Evolutionary conservation across 2,888 invertebrate species (phyloP), one percentile per base, ranked within the genome.

Genomic region (Pollenia labialis): DNA sequence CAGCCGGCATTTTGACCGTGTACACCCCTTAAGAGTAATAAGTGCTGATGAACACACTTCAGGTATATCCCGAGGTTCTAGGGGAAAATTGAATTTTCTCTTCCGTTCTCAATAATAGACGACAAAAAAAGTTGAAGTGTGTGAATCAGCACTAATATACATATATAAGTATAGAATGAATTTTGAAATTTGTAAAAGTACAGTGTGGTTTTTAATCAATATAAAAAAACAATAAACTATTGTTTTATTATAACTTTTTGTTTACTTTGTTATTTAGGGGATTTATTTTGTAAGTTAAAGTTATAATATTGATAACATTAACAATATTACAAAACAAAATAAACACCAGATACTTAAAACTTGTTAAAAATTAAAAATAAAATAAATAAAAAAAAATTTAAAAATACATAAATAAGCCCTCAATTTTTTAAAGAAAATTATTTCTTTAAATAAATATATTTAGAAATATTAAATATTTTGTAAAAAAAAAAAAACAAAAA

Each of bases 141-240:
- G 32, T 32, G 32, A 32, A 71, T 44, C 11, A 52, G 54, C 16
- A 56, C n/a, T 23, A 50, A 58, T 40, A 58, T 8, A 44, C 23
- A 69, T 14, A 66, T 16, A n/a, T 40, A 77, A 23, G 18, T 62
- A 32, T 32, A 32, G 68, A 50, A 69, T 68, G 62, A 8, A 72
- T 18, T 40, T 14, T n/a, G 9, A n/a, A 58, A 54, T 72, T 66
- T 48, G 23, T 4, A 69, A 48, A 77, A 77, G 76, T 83, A 77
- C 83, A 83, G 83, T 77, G 83, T 71, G 83, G 83, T 83, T 77
- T 46, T 40, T 18, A 54, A 48, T 72, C 44, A 64, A 58, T 56
- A 32, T 32, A 46, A 50, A 23, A 23, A 81, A 48, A 44, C 40
- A 42, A 9, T 23, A 80, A 42, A 42, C 3, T 66, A 8, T 66